Percentiles rank a stretch among this genome's conserved stretches.
These are phyloP conservation scores for Herpetotheres cachinnans DNA, from an alignment of 2,113 vertebrate species.

Conservation along the genomic window DNA sequence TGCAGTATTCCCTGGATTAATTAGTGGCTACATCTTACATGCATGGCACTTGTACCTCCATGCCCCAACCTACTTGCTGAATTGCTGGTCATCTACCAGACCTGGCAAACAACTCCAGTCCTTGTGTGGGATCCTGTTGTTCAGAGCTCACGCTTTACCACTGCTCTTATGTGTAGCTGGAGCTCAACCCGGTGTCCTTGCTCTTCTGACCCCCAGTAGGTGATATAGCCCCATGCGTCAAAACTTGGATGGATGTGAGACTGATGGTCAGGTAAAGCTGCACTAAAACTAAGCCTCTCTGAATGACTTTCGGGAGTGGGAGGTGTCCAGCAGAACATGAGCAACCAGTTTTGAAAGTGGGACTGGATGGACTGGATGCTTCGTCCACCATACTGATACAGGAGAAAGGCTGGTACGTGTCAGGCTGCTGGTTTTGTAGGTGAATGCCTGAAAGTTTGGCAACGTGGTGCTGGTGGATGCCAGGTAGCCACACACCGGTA, in stretches of 20 bases:
- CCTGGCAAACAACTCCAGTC: not conserved
- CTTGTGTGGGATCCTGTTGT: fast-evolving
- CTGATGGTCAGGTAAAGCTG: not conserved
- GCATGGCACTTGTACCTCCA: not conserved
- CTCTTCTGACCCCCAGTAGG: not conserved
- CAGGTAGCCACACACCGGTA: not conserved
- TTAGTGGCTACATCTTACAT: not conserved
- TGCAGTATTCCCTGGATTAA: not conserved
- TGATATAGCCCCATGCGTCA: not conserved
- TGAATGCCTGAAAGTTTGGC: not conserved
- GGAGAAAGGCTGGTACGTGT: not conserved
- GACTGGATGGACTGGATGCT: not conserved
- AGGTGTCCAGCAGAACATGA: not conserved
- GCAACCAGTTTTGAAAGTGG: not conserved
- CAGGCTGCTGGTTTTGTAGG: not conserved
- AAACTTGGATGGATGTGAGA: fast-evolving
- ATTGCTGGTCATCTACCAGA: not conserved
- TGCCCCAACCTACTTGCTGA: not conserved
- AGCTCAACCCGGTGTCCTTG: not conserved
- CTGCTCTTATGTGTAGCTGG: not conserved
- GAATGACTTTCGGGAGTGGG: not conserved
- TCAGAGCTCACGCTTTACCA: not conserved
- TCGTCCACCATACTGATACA: not conserved
- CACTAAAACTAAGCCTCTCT: not conserved
- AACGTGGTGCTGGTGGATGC: fast-evolving